Evolutionary conservation across 2,113 vertebrate species (phyloP).

Genomic region (Dissostichus mawsoni): DNA sequence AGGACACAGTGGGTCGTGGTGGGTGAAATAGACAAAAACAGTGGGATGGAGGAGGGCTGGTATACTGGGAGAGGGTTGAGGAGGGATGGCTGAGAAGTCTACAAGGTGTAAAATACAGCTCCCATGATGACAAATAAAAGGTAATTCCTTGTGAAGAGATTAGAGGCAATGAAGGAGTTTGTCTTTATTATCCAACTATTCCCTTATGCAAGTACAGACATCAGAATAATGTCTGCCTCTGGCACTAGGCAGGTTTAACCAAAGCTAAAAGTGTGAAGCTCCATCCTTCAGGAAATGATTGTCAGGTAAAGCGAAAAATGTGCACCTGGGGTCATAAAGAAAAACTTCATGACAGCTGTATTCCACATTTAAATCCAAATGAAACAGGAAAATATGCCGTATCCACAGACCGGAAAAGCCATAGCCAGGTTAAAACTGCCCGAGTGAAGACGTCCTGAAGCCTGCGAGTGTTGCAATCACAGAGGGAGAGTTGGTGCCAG

Average conservation of each 20-base stretch:
- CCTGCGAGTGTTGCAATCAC: conserved; percentile 23
- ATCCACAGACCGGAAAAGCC: conserved; percentile 41
- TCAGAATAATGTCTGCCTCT: conserved; percentile 12
- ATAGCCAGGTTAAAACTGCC: conserved; percentile 18
- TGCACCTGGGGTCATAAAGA: not conserved
- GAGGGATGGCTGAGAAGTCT: conserved; percentile 9
- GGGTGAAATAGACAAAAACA: conserved; percentile 1
- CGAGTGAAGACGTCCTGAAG: conserved; percentile 10
- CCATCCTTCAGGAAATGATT: conserved; percentile 58
- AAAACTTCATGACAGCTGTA: conserved; percentile 32
- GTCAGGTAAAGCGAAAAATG: conserved; percentile 20
- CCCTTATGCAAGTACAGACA: conserved; percentile 41
- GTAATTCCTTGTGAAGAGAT: conserved; percentile 28
- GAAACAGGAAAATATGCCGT: conserved; percentile 19
- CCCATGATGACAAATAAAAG: conserved; percentile 41
- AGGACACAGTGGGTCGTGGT: not conserved
- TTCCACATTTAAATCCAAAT: conserved; percentile 40
- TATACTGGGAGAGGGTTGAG: conserved; percentile 8
- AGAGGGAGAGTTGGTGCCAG: conserved; percentile 16
- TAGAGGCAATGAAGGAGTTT: not conserved
- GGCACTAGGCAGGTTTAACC: conserved; percentile 37
- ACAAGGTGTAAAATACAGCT: conserved; percentile 27
- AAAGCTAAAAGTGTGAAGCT: conserved; percentile 62
- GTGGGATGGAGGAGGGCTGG: conserved; percentile 7
- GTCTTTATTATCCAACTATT: conserved; percentile 41